Percentiles rank a stretch among this genome's conserved stretches.
These are phyloP conservation scores for Trematomus loennbergii DNA, from an alignment of 2,113 vertebrate genomes.

Conservation along the genomic window DNA sequence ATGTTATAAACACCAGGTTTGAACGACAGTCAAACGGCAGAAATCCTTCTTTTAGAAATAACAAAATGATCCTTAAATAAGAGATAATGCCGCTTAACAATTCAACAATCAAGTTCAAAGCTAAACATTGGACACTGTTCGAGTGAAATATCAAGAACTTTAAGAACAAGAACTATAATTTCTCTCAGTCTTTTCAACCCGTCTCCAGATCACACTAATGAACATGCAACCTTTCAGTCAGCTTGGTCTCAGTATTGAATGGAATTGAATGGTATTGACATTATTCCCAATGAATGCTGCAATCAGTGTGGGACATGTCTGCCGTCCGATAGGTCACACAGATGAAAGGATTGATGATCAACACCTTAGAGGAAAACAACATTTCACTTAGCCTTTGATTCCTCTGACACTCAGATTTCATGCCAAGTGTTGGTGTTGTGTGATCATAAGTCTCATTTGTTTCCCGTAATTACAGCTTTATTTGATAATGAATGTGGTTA, in stretches of 20 bases:
- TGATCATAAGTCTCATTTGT: background rate
- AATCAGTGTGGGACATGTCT: constrained; percentile 18
- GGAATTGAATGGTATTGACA: constrained; percentile 16
- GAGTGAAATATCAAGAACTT: background rate
- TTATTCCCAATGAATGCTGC: background rate
- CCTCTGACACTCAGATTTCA: background rate
- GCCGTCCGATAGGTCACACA: constrained; percentile 13
- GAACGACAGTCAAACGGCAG: background rate
- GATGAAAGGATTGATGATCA: constrained; percentile 3
- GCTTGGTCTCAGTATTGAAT: background rate
- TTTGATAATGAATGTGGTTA: background rate
- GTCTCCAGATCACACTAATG: background rate
- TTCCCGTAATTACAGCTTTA: background rate
- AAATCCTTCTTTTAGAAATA: background rate
- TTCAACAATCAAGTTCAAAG: background rate
- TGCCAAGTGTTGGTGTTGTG: background rate
- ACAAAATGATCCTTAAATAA: background rate
- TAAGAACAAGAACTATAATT: background rate
- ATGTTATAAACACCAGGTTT: background rate
- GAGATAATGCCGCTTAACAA: background rate
- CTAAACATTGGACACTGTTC: background rate
- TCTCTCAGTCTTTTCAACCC: background rate
- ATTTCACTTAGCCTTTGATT: background rate
- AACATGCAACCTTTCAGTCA: constrained; percentile 17
- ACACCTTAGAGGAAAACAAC: background rate